Evolutionary conservation across 2,113 vertebrate genomes (phyloP), one percentile per base, ranked within the genome.

Genomic region (Tyrannus savana): DNA sequence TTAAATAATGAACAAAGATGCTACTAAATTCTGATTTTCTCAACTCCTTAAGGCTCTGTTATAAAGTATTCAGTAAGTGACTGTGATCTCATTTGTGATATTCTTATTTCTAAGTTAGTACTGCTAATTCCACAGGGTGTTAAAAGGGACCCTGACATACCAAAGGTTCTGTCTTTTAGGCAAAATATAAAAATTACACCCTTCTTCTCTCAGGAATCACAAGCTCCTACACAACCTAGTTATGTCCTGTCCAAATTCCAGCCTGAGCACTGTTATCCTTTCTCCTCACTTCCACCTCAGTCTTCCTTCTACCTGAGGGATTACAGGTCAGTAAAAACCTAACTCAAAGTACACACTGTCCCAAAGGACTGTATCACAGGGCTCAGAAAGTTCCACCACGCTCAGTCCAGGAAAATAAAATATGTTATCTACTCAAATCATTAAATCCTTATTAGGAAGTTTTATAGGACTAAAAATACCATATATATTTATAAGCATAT

Each of bases 41-140:
- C 89, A 76, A 23, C 89, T 27, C 55, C 69, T 85, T 58, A 82
- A 95, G 90, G 89, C 81, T 95, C 62, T 73, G 71, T 84, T 96
- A 95, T 89, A 44, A 94, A 52, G 90, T 95, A 94, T 94, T 95
- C 60, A 95, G 85, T 67, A 83, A 80, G 63, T 89, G 93, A 95
- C 87, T 71, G n/a, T 1, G 4, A 94, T 93, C 56, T 87, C 56
- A 60, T 74, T 91, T 73, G 50, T 75, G 71, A 56, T 71, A 58
- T 71, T 90, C 69, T 74, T 88, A 77, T 63, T 84, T 74, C 46
- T 88, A 90, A 83, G 60, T 62, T 86, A 42, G 84, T 37, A 75
- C 37, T 47, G 46, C 85, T 89, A 91, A 89, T 74, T 46, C 62
- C 67, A 83, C 56, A 30, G 3, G 41, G 30, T 86, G 84, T 85